phyloP scores from a whole-genome alignment of 1,140 invertebrate genomes.

The Leptinotarsa lineolata region DNA sequence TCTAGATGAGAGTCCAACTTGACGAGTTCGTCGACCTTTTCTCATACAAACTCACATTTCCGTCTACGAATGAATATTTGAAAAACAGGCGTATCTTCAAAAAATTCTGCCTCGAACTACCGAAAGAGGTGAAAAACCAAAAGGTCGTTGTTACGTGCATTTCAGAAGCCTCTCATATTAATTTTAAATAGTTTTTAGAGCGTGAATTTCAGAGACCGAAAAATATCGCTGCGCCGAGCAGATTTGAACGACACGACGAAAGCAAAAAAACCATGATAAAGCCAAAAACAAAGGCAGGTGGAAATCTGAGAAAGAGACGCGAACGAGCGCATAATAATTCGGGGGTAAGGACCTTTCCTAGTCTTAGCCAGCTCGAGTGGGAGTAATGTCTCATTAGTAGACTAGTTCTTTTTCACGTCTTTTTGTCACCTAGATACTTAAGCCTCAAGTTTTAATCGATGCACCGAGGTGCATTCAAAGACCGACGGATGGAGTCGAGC shows the following conservation, averaged over 20 bases:
- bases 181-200: slow-evolving; percentile 26
- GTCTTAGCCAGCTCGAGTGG: slow-evolving; percentile 40
- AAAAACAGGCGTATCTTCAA: background rate
- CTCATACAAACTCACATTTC: background rate
- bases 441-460: slow-evolving; percentile 47
- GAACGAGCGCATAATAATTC: slow-evolving; percentile 24
- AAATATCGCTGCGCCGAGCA: slow-evolving; percentile 20
- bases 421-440: slow-evolving; percentile 42
- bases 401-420: slow-evolving; percentile 39
- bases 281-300: slow-evolving; percentile 29
- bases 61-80: background rate
- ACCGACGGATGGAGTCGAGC: slow-evolving; percentile 14
- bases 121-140: slow-evolving; percentile 2
- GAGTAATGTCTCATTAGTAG: slow-evolving; percentile 51
- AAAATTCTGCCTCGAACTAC: background rate
- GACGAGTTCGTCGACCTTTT: background rate
- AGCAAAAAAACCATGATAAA: slow-evolving; percentile 14
- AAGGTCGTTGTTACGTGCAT: slow-evolving; percentile 20
- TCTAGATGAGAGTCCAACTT: background rate
- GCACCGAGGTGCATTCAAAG: slow-evolving; percentile 30
- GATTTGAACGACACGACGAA: slow-evolving; percentile 12
- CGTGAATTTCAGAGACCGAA: slow-evolving; percentile 24
- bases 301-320: slow-evolving; percentile 27
- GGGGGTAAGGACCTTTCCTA: slow-evolving; percentile 27
- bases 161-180: slow-evolving; percentile 19